phyloP scores from a whole-genome alignment of 2,888 invertebrate species.

The Harpagoxenus sublaevis region DNA sequence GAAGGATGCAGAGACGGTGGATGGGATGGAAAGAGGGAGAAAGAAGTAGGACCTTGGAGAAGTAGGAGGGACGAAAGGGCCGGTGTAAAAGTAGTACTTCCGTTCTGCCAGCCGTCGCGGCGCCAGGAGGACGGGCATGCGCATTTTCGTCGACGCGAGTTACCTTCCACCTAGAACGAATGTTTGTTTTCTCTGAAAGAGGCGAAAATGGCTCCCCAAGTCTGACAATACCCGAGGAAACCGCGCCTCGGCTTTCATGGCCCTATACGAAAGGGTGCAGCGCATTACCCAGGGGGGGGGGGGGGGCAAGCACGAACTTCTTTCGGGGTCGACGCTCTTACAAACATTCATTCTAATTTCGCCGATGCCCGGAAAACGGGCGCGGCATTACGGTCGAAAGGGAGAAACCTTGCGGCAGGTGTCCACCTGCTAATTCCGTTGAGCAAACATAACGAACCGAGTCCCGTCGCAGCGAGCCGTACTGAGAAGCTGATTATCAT shows the following conservation, averaged over 20 bases:
- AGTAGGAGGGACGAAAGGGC: conserved; percentile 74
- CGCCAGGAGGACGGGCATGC: conserved; percentile 79
- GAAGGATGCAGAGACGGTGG: conserved; percentile 57
- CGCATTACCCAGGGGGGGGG: conserved; percentile 3
- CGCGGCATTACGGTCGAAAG: conserved; percentile 32
- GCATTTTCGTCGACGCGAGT: conserved; percentile 56
- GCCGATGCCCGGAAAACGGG: conserved; percentile 44
- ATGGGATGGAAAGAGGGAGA: conserved; percentile 34
- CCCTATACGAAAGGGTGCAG: conserved; percentile 47
- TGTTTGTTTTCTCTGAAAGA: conserved; percentile 80
- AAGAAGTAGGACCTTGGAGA: conserved; percentile 35
- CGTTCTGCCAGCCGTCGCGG: conserved; percentile 83
- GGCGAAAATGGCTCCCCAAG: conserved; percentile 79
- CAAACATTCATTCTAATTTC: conserved; percentile 76
- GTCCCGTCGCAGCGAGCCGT: conserved; percentile 51
- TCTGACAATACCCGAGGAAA: conserved; percentile 68
- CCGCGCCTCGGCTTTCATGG: conserved; percentile 52
- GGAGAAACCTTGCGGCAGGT: conserved; percentile 61
- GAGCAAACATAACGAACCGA: conserved; percentile 64
- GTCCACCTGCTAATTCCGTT: conserved; percentile 72
- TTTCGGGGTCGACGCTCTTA: conserved; percentile 67
- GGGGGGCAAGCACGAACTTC: conserved; percentile 54
- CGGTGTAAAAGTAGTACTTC: conserved; percentile 85
- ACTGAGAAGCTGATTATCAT: conserved; percentile 39
- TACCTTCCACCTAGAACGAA: conserved; percentile 64